Evolutionary conservation across 2,797 vertebrate species (phyloP).

Genomic region (Pteronotus mesoamericanus): DNA sequence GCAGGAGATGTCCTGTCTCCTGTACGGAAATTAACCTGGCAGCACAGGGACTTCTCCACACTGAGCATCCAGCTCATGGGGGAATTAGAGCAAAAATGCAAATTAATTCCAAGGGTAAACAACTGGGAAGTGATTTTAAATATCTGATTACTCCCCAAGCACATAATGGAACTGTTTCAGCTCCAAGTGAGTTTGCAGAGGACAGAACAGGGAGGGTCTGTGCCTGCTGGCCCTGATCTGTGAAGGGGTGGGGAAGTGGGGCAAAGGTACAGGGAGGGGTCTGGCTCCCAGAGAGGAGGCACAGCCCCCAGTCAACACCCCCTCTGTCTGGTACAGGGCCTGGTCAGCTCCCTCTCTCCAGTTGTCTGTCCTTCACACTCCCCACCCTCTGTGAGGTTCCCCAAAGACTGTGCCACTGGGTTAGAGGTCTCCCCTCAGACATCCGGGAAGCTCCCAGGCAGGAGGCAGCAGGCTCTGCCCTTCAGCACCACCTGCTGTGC

Average conservation of each 20-base stretch:
- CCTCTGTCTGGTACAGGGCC: not conserved
- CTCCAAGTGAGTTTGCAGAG: too few relatives aligned
- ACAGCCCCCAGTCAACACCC: not conserved
- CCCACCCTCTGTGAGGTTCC: not conserved
- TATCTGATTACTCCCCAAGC: too few relatives aligned
- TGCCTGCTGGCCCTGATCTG: rapidly evolving
- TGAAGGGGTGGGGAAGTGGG: not conserved
- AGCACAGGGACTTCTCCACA: too few relatives aligned
- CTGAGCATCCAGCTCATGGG: too few relatives aligned
- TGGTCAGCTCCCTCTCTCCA: not conserved
- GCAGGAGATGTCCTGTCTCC: too few relatives aligned
- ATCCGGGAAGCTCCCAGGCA: too few relatives aligned
- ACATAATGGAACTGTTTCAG: too few relatives aligned
- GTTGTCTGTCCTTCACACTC: not conserved
- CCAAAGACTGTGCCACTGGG: not conserved
- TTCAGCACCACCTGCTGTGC: not conserved
- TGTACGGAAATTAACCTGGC: too few relatives aligned
- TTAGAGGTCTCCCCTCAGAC: not conserved
- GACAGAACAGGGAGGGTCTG: too few relatives aligned
- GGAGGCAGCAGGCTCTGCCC: not conserved
- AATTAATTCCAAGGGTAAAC: too few relatives aligned
- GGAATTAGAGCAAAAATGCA: too few relatives aligned
- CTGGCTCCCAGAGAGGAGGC: not conserved
- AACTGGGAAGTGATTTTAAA: rapidly evolving
- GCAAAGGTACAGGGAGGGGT: not conserved